phyloP scores from a whole-genome alignment of 2,888 invertebrate genomes.

The Chesias legatella region DNA sequence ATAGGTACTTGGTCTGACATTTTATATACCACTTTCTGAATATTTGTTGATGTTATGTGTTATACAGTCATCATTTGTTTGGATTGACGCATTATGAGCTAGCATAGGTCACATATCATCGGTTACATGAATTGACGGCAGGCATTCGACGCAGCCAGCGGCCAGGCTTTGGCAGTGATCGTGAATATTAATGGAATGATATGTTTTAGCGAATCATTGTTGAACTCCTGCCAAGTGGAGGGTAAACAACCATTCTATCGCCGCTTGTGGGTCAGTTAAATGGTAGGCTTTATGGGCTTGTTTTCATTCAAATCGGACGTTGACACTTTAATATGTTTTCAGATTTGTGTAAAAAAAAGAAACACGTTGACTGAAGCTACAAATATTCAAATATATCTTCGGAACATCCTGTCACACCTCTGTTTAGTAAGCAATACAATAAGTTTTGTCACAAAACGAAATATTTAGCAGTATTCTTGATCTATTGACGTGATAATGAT shows the following conservation, averaged over 20 bases:
- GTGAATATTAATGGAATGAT: conserved; percentile 63
- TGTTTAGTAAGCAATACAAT: no score
- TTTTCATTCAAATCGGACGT: conserved; percentile 5
- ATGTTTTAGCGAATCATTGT: conserved; percentile 53
- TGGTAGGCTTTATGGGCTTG: conserved; percentile 16
- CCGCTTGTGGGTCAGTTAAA: conserved; percentile 30
- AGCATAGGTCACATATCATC: conserved; percentile 1
- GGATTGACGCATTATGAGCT: neutral
- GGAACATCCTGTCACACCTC: no score
- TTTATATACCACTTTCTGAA: no score
- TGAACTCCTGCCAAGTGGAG: conserved; percentile 60
- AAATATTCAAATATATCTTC: no score
- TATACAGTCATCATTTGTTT: neutral
- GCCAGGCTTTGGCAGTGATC: conserved; percentile 47
- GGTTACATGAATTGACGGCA: conserved; percentile 29
- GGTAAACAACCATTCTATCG: conserved; percentile 38
- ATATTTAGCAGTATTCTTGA: no score
- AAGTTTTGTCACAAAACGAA: no score
- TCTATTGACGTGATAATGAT: neutral
- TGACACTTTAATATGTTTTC: neutral
- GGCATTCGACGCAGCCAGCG: conserved; percentile 31
- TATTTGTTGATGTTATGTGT: no score
- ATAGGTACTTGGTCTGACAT: no score
- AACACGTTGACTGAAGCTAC: no score
- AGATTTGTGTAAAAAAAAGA: no score